Conservation (phyloP, 2,797 vertebrate genomes). For the Bovichtus variegatus region DNA sequence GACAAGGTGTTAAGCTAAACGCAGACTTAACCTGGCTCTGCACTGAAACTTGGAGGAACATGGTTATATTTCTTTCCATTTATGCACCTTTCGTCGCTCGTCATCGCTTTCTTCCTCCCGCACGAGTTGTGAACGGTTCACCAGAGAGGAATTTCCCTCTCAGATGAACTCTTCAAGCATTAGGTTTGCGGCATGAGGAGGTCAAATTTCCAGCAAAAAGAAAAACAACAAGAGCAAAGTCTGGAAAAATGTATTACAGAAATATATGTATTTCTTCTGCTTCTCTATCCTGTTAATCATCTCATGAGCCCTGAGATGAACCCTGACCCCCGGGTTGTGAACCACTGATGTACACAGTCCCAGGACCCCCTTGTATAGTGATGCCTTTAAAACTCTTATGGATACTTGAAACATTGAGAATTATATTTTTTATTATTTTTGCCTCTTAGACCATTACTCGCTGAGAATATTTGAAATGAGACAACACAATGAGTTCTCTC, state of each 20-base stretch:
- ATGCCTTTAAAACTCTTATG: slow-evolving; percentile 56
- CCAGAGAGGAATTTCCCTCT: background rate
- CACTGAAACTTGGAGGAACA: background rate
- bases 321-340: background rate
- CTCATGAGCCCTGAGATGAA: background rate
- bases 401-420: slow-evolving; percentile 61
- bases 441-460: slow-evolving; percentile 2
- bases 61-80: background rate
- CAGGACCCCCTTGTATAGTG: background rate
- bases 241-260: background rate
- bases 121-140: background rate
- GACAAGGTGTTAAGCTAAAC: background rate
- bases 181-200: background rate
- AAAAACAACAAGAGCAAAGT: background rate
- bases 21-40: background rate
- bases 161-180: background rate
- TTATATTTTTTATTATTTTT: slow-evolving; percentile 16
- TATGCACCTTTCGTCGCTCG: background rate
- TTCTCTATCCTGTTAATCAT: background rate
- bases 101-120: background rate
- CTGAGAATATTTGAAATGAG: slow-evolving; percentile 5
- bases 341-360: background rate
- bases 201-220: background rate
- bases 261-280: background rate
- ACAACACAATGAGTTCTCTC: background rate